Evolutionary conservation across 1,140 invertebrate genomes (phyloP), one percentile per base, ranked within the genome.

Genomic region (Homalodisca vitripennis): DNA sequence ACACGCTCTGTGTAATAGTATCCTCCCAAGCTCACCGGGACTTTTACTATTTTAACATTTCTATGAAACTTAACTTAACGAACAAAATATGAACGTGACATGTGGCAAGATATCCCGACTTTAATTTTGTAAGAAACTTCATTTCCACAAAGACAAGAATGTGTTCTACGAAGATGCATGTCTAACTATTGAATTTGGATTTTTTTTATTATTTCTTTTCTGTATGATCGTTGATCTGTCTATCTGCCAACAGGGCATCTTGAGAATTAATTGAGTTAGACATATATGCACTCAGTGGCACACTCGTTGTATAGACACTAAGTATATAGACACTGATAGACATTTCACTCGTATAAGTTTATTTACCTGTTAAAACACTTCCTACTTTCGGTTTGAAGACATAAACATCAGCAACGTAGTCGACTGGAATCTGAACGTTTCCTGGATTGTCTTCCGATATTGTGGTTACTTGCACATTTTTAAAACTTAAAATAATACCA

Each of bases 401-500:
- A 51, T 51, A 51, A 51, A 51, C 48, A 51, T 51, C 48, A 10
- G 48, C 48, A n/a, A 22, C 22, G 22, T 51, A 51, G 48, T 51
- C 22, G n/a, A 51, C 48, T 51, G 48, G 48, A 10, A 51, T 51
- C 22, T 51, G 14, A 12, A 22, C 14, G 6, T 20, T 51, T 51
- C 48, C 48, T 51, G 48, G 48, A 22, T 20, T 51, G n/a, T 51
- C 48, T 51, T 51, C 48, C 3, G 48, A 14, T 20, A 51, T 3
- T 10, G 48, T 51, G n/a, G 3, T 20, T 22, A 51, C 48, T 51
- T 51, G 48, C 3, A 51, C n/a, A 22, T 51, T 51, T 51, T 51
- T 51, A n/a, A 51, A 51, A n/a, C 48, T 51, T n/a, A 51, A 51
- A 20, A 51, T 51, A n/a, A 51, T 51, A 6, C 48, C 48, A 51